Evolutionary conservation across 1,140 invertebrate species (phyloP).

Genomic region (Ephestia elutella): DNA sequence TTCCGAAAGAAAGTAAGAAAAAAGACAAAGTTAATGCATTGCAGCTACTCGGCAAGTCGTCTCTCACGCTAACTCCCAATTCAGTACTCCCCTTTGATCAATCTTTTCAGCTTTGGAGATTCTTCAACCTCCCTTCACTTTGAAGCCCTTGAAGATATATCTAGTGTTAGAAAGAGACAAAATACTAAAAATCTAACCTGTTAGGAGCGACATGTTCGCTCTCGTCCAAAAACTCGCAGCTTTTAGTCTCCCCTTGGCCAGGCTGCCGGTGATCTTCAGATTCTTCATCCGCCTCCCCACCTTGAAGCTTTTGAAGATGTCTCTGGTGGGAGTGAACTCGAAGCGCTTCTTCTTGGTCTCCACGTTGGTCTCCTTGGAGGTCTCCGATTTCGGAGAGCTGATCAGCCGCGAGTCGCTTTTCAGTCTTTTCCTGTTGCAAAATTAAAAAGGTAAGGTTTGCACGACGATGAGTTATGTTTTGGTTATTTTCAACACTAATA

Average conservation of each 20-base stretch:
- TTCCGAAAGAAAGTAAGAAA: too few species aligned
- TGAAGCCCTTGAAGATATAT: too few species aligned
- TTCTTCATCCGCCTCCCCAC: slow-evolving; percentile 60
- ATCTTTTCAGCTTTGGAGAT: too few species aligned
- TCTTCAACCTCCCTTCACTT: too few species aligned
- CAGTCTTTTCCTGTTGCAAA: slow-evolving; percentile 50
- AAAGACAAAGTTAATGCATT: too few species aligned
- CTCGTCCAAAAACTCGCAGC: slow-evolving; percentile 61
- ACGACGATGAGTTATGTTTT: too few species aligned
- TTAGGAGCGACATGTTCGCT: slow-evolving; percentile 31
- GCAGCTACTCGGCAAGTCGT: too few species aligned
- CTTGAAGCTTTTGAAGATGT: slow-evolving; percentile 65
- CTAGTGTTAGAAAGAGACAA: too few species aligned
- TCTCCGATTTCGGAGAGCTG: slow-evolving; percentile 51
- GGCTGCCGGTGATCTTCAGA: slow-evolving; percentile 36
- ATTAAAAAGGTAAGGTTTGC: too few species aligned
- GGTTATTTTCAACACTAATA: too few species aligned
- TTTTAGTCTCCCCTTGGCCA: slow-evolving; percentile 54
- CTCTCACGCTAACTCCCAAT: too few species aligned
- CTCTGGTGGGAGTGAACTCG: slow-evolving; percentile 59
- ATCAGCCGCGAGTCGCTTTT: slow-evolving; percentile 61
- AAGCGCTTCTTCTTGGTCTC: slow-evolving; percentile 63
- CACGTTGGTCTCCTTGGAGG: slow-evolving; percentile 48
- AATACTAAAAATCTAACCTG: background rate
- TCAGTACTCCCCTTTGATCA: too few species aligned